Conservation (phyloP, 2,113 vertebrate genomes). For the Pantherophis guttatus region DNA sequence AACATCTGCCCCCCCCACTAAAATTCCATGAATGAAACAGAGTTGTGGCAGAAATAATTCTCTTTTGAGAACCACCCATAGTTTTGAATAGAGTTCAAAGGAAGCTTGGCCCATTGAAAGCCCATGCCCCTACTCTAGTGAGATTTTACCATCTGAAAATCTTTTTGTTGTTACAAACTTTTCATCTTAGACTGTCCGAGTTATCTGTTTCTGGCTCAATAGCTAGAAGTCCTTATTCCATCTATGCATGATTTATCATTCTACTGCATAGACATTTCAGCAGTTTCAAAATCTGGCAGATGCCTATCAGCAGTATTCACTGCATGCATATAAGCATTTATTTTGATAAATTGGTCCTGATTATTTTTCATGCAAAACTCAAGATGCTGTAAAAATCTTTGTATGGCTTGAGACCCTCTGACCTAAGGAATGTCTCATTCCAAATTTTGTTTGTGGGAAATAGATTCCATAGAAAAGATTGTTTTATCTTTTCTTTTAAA, state of each 20-base stretch:
- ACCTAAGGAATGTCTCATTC: neutral
- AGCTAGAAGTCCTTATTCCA: neutral
- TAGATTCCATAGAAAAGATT: neutral
- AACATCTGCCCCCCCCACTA: neutral
- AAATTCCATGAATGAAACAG: neutral
- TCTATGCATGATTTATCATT: neutral
- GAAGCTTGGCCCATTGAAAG: neutral
- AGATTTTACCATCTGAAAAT: neutral
- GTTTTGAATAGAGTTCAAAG: neutral
- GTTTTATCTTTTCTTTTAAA: neutral
- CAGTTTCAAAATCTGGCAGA: neutral
- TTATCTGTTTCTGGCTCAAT: neutral
- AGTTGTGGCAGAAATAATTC: neutral
- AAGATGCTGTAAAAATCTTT: neutral
- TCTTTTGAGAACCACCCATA: neutral
- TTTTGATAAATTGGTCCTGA: neutral
- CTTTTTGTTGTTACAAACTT: neutral
- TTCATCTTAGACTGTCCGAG: neutral
- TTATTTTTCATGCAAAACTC: neutral
- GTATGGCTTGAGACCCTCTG: neutral
- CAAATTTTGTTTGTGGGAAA: neutral
- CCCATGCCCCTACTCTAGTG: neutral
- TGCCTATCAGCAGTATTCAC: neutral
- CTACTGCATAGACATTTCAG: neutral
- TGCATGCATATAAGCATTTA: neutral